Conservation (phyloP, 1,140 invertebrate genomes). For the Daktulosphaira vitifoliae region DNA sequence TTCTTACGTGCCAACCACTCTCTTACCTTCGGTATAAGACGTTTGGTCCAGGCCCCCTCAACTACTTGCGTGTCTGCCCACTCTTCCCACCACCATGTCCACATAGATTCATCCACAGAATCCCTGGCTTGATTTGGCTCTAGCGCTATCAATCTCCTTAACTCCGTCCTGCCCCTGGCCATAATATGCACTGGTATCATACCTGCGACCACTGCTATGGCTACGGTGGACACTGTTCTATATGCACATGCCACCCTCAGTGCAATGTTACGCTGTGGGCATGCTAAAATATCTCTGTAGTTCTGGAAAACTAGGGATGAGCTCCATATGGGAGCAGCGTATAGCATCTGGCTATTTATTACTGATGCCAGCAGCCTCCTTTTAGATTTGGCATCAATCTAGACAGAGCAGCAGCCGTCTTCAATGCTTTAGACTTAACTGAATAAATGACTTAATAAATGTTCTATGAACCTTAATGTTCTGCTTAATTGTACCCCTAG, state of each 20-base stretch:
- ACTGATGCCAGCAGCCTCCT: not conserved
- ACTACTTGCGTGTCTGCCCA: too few relatives aligned
- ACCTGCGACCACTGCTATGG: not conserved
- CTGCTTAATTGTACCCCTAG: not conserved
- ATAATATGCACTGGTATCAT: not conserved
- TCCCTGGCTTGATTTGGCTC: too few relatives aligned
- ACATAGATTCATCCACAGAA: too few relatives aligned
- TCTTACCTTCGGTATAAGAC: too few relatives aligned
- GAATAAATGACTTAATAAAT: not conserved
- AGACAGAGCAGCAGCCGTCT: not conserved
- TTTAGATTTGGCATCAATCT: not conserved
- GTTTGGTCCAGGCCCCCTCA: too few relatives aligned
- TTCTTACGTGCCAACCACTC: too few relatives aligned
- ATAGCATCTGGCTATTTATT: not conserved
- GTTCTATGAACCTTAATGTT: not conserved
- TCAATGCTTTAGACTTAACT: not conserved
- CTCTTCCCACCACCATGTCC: too few relatives aligned
- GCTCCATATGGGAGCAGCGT: not conserved
- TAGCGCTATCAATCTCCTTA: too few relatives aligned
- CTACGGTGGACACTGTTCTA: not conserved
- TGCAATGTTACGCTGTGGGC: not conserved
- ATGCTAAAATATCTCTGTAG: not conserved
- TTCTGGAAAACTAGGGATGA: too few relatives aligned
- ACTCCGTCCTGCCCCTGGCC: not conserved
- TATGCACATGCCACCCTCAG: not conserved